Percentiles rank a stretch among this genome's conserved stretches.
phyloP scores from a whole-genome alignment of 1,140 invertebrate species.

The Druon quercuslanigerum region DNA sequence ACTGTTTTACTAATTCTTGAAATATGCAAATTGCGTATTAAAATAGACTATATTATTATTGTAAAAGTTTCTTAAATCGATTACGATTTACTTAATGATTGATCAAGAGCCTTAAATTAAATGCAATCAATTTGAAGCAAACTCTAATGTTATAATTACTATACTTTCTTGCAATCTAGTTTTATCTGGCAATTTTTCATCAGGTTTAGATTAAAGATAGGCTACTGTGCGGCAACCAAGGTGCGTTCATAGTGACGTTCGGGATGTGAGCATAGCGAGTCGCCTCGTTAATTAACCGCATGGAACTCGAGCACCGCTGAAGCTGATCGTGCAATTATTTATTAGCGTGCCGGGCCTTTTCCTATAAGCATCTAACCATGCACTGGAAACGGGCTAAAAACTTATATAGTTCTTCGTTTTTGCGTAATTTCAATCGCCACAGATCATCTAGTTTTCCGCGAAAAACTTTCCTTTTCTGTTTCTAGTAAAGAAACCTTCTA shows the following conservation, averaged over 20 bases:
- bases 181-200: slow-evolving; percentile 7
- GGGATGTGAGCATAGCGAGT: slow-evolving; percentile 43
- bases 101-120: background rate
- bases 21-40: too few relatives aligned
- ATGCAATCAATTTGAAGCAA: slow-evolving; percentile 24
- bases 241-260: slow-evolving; percentile 46
- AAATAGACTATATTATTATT: too few relatives aligned
- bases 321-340: slow-evolving; percentile 35
- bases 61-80: too few relatives aligned
- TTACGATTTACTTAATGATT: too few relatives aligned
- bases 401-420: slow-evolving; percentile 6
- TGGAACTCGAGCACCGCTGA: slow-evolving; percentile 44
- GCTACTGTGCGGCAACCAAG: slow-evolving; percentile 50
- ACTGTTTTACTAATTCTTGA: too few relatives aligned
- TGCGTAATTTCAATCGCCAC: background rate
- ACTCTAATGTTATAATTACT: slow-evolving; percentile 1
- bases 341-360: slow-evolving; percentile 20
- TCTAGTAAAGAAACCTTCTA: slow-evolving; percentile 1
- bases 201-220: slow-evolving; percentile 27
- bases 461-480: background rate
- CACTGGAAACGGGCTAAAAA: slow-evolving; percentile 10
- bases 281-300: slow-evolving; percentile 61
- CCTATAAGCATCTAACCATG: slow-evolving; percentile 12
- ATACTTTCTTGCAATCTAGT: background rate
- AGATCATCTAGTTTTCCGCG: background rate